Percentiles rank a stretch among this genome's conserved stretches.
phyloP scores from a whole-genome alignment of 2,888 invertebrate species.

The Rhopalosiphum nymphaeae region DNA sequence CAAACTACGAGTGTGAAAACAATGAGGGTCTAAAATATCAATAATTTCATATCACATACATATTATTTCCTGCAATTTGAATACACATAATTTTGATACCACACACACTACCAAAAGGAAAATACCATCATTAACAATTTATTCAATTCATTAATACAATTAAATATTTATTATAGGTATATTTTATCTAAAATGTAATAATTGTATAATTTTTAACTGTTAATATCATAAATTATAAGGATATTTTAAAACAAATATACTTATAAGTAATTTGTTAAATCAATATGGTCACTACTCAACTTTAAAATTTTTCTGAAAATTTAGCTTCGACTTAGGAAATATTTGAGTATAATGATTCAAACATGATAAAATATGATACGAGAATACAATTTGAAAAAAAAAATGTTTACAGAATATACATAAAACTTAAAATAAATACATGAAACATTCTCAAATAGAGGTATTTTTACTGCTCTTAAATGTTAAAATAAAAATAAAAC shows the following conservation, averaged over 20 bases:
- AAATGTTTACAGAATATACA: not conserved
- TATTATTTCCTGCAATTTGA: not conserved
- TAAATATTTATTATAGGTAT: not conserved
- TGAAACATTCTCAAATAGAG: not conserved
- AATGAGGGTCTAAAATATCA: not conserved
- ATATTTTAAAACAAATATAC: no score
- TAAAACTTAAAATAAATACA: not conserved
- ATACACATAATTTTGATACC: not conserved
- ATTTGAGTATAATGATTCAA: not conserved
- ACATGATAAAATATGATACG: no score
- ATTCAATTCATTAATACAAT: not conserved
- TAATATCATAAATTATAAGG: no score
- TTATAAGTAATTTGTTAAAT: not conserved
- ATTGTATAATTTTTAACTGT: no score
- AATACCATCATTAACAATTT: not conserved
- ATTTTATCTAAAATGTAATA: no score
- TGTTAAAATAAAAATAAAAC: not conserved
- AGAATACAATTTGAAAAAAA: no score
- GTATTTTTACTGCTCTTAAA: not conserved
- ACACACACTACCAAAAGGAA: not conserved
- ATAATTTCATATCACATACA: not conserved
- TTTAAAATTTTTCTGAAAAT: not conserved
- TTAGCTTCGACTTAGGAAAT: not conserved
- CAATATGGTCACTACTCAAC: not conserved
- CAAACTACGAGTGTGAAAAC: not conserved